Conservation (phyloP, 2,113 vertebrate genomes). For the Glaucomys volans region DNA sequence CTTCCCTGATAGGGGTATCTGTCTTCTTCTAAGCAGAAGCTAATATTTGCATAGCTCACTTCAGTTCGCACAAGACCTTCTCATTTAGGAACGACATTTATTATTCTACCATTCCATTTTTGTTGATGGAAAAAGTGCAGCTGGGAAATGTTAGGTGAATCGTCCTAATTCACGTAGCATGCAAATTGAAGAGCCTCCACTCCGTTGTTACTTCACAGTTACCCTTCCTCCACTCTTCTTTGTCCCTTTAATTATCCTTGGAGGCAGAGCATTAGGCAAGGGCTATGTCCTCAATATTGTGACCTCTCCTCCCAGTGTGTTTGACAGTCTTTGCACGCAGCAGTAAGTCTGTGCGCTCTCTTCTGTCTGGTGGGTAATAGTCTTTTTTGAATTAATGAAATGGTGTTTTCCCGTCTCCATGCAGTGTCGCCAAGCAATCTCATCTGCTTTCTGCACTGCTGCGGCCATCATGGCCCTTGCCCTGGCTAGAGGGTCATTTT, state of each 20-base stretch:
- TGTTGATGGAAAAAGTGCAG: background rate
- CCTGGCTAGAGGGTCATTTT: constrained; percentile 39
- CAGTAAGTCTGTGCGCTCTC: background rate
- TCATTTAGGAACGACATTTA: background rate
- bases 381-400: background rate
- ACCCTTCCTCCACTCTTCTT: background rate
- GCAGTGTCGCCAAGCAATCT: background rate
- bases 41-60: background rate
- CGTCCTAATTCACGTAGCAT: background rate
- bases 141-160: background rate
- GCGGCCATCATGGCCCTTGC: background rate
- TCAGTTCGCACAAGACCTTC: background rate
- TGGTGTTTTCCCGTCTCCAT: background rate
- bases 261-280: background rate
- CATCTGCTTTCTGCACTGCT: background rate
- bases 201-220: background rate
- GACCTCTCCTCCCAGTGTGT: background rate
- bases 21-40: background rate
- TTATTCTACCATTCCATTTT: background rate
- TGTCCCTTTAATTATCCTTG: background rate
- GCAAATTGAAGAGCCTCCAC: background rate
- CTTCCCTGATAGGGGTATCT: background rate
- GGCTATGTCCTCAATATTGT: background rate
- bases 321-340: background rate
- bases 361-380: background rate